Evolutionary conservation across 2,888 invertebrate species (phyloP).

Genomic region (Temnothorax rugatulus): DNA sequence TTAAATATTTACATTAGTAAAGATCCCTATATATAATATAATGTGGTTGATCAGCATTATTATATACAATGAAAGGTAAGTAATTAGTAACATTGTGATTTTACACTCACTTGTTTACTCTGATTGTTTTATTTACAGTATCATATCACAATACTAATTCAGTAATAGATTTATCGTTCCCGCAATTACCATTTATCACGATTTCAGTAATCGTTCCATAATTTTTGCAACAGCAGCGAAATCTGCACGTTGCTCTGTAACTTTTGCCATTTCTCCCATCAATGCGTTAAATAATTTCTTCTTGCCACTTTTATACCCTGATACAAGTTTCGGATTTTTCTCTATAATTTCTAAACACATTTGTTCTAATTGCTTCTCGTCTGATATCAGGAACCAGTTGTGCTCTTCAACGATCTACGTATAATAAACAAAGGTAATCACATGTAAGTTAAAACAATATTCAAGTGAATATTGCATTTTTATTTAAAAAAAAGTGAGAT

Average conservation of each 20-base stretch:
- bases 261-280: constrained; percentile 88
- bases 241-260: constrained; percentile 89
- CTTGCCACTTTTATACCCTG: constrained; percentile 91
- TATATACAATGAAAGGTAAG: constrained; percentile 62
- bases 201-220: constrained; percentile 87
- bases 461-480: background rate
- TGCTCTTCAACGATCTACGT: constrained; percentile 88
- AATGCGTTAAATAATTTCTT: constrained; percentile 90
- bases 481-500: constrained; percentile 24
- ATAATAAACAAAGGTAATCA: constrained; percentile 53
- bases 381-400: constrained; percentile 89
- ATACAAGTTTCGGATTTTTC: constrained; percentile 90
- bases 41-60: constrained; percentile 70
- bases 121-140: constrained; percentile 19
- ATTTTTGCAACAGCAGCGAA: constrained; percentile 89
- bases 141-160: constrained; percentile 28
- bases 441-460: background rate
- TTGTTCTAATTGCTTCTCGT: constrained; percentile 88
- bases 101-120: constrained; percentile 14
- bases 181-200: background rate
- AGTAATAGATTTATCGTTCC: background rate
- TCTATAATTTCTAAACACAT: constrained; percentile 89
- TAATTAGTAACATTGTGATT: constrained; percentile 3
- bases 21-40: constrained; percentile 70
- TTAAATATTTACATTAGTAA: constrained; percentile 75